A percentile compares a stretch with the other conserved stretches of the same genome.
These are phyloP conservation scores for Megathymus violae DNA, from an alignment of 1,140 invertebrate species.

Conservation along the genomic window DNA sequence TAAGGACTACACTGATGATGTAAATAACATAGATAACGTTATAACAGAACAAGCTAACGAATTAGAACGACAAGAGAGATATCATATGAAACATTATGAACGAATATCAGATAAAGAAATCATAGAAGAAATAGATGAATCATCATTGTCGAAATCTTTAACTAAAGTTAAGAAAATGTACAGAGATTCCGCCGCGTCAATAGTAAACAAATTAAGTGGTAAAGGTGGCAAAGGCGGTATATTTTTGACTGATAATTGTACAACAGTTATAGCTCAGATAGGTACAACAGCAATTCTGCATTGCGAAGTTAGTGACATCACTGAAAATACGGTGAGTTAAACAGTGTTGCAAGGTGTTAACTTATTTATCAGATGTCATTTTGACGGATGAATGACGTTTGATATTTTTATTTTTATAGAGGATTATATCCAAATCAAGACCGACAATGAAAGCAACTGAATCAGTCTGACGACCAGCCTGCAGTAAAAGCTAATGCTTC, in stretches of 20 bases:
- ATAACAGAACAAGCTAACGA: constrained; percentile 57
- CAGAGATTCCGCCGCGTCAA: constrained; percentile 69
- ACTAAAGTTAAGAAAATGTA: constrained; percentile 82
- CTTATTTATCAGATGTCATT: too few species aligned
- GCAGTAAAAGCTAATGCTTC: too few species aligned
- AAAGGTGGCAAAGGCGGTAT: constrained; percentile 74
- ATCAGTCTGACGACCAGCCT: too few species aligned
- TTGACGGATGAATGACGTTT: too few species aligned
- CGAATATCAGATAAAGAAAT: constrained; percentile 67
- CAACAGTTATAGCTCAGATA: constrained; percentile 85
- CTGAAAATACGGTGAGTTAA: constrained; percentile 85
- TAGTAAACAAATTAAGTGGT: constrained; percentile 73
- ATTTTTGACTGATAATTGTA: constrained; percentile 86
- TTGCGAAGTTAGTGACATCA: constrained; percentile 86
- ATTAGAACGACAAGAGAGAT: constrained; percentile 55
- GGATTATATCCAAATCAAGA: too few species aligned
- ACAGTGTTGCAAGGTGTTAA: too few species aligned
- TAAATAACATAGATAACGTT: constrained; percentile 71
- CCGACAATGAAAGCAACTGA: too few species aligned
- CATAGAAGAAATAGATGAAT: constrained; percentile 62
- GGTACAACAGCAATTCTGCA: constrained; percentile 85
- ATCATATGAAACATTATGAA: constrained; percentile 61
- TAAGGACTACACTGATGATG: constrained; percentile 62
- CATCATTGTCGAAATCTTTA: constrained; percentile 61
- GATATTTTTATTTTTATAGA: too few species aligned